A percentile compares a stretch with the other conserved stretches of the same genome.
These are phyloP conservation scores for Macropus fuliginosus DNA, from an alignment of 2,797 vertebrate species.

Conservation along the genomic window DNA sequence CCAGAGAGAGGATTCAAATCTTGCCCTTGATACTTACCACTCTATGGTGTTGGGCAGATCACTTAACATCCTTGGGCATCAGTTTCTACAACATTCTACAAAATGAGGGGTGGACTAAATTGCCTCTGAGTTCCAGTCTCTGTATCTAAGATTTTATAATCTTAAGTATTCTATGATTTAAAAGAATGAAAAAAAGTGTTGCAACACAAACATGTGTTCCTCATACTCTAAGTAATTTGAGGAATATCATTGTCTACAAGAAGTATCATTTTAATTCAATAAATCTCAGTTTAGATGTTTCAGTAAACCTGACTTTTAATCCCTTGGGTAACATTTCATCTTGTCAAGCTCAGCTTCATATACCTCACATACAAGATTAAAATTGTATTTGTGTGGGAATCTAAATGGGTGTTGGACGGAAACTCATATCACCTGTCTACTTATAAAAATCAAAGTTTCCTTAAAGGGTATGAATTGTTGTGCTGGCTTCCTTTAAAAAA, in stretches of 20 bases:
- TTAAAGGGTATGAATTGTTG: slow-evolving; percentile 59
- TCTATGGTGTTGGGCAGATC: not conserved
- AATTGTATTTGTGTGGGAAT: slow-evolving; percentile 60
- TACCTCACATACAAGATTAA: slow-evolving; percentile 63
- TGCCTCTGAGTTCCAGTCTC: not conserved
- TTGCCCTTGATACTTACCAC: not conserved
- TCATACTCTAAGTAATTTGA: not conserved
- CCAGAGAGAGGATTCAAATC: not conserved
- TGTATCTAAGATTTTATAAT: not conserved
- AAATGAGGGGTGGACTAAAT: not conserved
- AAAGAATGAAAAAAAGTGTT: slow-evolving; percentile 34
- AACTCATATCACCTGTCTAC: slow-evolving; percentile 64
- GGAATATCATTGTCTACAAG: slow-evolving; percentile 10
- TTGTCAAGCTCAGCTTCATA: slow-evolving; percentile 65
- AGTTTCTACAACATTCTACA: not conserved
- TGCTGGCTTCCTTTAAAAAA: slow-evolving; percentile 73
- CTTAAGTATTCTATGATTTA: slow-evolving; percentile 4
- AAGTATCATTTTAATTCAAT: slow-evolving; percentile 71
- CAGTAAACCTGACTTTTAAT: slow-evolving; percentile 60
- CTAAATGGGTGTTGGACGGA: slow-evolving; percentile 67
- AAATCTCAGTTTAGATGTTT: slow-evolving; percentile 67
- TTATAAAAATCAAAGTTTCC: slow-evolving; percentile 74
- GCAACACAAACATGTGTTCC: not conserved
- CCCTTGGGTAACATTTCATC: slow-evolving; percentile 70
- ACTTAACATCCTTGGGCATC: not conserved